A percentile compares a stretch with the other conserved stretches of the same genome.
Conservation (phyloP, 2,113 vertebrate genomes). For the Pangasianodon hypophthalmus region DNA sequence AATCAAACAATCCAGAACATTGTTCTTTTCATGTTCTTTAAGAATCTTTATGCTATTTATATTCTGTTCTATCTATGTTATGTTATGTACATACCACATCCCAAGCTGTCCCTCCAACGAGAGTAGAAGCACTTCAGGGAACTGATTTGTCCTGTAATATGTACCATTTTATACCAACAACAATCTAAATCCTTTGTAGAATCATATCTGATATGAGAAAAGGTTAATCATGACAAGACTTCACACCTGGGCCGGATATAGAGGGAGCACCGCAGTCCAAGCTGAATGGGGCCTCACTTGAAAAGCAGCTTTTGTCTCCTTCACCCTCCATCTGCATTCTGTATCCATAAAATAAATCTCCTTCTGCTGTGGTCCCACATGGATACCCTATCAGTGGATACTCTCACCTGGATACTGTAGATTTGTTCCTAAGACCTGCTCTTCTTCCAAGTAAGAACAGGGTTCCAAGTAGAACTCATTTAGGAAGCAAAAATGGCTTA, state of each 20-base stretch:
- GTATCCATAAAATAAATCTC: conserved; percentile 28
- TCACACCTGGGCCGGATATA: neutral
- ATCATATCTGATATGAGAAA: neutral
- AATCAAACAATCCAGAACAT: neutral
- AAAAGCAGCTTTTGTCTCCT: conserved; percentile 16
- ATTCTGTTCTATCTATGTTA: neutral
- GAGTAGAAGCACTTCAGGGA: neutral
- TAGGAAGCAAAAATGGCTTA: neutral
- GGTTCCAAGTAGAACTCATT: neutral
- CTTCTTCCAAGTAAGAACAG: neutral
- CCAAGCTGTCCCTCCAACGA: neutral
- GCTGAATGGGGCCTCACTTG: neutral
- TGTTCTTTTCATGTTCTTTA: neutral
- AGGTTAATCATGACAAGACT: neutral
- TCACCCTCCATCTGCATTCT: conserved; percentile 12
- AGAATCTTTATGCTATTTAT: neutral
- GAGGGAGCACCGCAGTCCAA: neutral
- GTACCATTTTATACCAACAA: neutral
- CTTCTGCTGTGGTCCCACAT: neutral
- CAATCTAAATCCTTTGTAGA: neutral
- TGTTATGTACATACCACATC: neutral
- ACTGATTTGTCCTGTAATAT: neutral
- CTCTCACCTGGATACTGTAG: neutral
- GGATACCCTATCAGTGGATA: neutral
- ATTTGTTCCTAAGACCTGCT: neutral